Conservation (phyloP, 2,797 vertebrate genomes). For the Uromys caudimaculatus region DNA sequence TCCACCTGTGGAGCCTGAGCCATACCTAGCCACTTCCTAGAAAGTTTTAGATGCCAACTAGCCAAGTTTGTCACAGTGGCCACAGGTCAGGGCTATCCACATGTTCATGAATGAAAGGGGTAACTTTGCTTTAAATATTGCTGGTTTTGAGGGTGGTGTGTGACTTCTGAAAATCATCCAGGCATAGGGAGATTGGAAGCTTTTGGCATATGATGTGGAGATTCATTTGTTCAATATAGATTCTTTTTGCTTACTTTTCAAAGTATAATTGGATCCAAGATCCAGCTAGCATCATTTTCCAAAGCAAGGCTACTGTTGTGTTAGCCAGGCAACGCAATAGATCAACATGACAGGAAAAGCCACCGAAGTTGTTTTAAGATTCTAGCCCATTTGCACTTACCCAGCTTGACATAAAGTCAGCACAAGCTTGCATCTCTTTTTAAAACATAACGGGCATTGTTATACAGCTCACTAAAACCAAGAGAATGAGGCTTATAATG, state of each 20-base stretch:
- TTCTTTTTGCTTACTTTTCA: neutral
- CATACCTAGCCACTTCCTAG: neutral
- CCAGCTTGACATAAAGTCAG: constrained; percentile 70
- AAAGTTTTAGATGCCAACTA: constrained; percentile 42
- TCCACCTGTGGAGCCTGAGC: neutral
- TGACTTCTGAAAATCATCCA: constrained; percentile 50
- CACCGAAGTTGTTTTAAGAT: constrained; percentile 74
- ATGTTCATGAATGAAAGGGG: constrained; percentile 9
- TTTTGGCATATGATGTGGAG: constrained; percentile 40
- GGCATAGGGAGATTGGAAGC: neutral
- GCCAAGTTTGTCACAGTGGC: neutral
- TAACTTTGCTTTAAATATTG: constrained; percentile 51
- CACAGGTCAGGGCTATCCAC: neutral
- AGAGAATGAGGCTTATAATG: constrained; percentile 60
- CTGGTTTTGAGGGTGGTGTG: neutral
- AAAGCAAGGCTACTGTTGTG: constrained; percentile 65
- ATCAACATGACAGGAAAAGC: constrained; percentile 71
- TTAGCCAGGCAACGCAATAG: constrained; percentile 61
- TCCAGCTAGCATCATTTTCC: neutral
- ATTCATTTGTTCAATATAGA: constrained; percentile 70
- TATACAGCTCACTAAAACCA: constrained; percentile 68
- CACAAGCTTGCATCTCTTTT: constrained; percentile 68
- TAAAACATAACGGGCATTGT: constrained; percentile 68
- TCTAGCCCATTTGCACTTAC: constrained; percentile 72
- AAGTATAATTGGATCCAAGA: constrained; percentile 8